These are phyloP conservation scores for Plagiodera versicolora DNA, from an alignment of 2,888 invertebrate genomes.

Conservation along the genomic window DNA sequence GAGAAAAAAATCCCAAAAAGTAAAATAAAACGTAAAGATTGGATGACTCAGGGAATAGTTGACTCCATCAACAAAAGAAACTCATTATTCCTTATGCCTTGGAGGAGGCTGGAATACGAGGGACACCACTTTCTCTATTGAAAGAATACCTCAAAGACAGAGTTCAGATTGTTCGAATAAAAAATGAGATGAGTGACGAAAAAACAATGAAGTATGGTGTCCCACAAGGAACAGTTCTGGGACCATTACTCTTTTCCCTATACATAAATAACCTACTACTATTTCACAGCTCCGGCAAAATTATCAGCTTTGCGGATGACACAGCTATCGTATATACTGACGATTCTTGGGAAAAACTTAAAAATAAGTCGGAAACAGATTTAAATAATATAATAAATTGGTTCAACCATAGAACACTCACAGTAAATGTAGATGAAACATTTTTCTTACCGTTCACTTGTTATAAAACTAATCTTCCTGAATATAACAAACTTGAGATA, in stretches of 20 bases:
- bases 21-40: conserved; percentile 5
- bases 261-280: neutral
- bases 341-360: neutral
- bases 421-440: neutral
- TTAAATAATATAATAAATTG: neutral
- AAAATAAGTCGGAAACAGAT: neutral
- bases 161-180: too few species aligned
- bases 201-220: neutral
- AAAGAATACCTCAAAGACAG: too few species aligned
- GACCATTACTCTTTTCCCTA: neutral
- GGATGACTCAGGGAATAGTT: too few species aligned
- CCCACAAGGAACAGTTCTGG: neutral
- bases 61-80: too few species aligned
- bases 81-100: too few species aligned
- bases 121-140: too few species aligned
- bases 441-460: neutral
- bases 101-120: too few species aligned
- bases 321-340: neutral
- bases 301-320: conserved; percentile 9
- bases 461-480: neutral
- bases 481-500: neutral
- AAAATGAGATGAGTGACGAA: neutral
- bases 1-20: neutral
- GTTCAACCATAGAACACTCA: conserved; percentile 1
- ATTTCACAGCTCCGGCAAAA: neutral